These are phyloP conservation scores for Ailuropoda melanoleuca DNA, from an alignment of 2,113 vertebrate genomes.

Conservation along the genomic window DNA sequence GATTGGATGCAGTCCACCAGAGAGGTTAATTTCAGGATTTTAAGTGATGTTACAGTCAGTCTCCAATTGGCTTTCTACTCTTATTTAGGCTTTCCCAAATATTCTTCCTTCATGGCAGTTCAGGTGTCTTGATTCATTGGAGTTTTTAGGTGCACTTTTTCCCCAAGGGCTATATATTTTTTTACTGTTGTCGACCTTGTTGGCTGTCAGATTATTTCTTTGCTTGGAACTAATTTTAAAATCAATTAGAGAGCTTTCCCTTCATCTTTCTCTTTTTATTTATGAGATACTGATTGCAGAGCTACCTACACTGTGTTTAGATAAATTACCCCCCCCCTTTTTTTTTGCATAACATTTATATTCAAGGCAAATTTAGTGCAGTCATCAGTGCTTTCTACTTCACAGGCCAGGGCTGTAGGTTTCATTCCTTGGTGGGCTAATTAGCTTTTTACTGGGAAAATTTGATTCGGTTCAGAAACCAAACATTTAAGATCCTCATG, in stretches of 20 bases:
- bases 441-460: constrained; percentile 58
- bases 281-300: constrained; percentile 77
- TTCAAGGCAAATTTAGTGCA: constrained; percentile 57
- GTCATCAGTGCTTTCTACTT: constrained; percentile 50
- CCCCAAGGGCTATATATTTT: not conserved
- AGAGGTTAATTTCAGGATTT: constrained; percentile 53
- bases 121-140: constrained; percentile 37
- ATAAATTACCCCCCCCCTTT: constrained; percentile 55
- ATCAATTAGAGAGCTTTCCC: constrained; percentile 74
- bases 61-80: not conserved
- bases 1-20: constrained; percentile 19
- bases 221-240: constrained; percentile 76
- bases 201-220: constrained; percentile 78
- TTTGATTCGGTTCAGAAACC: constrained; percentile 41
- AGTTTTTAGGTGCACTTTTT: constrained; percentile 21
- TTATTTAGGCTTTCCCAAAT: not conserved
- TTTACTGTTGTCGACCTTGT: constrained; percentile 62
- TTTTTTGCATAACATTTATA: constrained; percentile 64
- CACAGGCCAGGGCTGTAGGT: constrained; percentile 28
- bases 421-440: constrained; percentile 72
- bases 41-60: constrained; percentile 50
- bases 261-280: constrained; percentile 78
- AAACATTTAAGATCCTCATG: constrained; percentile 32
- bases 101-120: not conserved
- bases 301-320: constrained; percentile 75